Percentiles rank a stretch among this genome's conserved stretches.
phyloP scores from a whole-genome alignment of 2,797 vertebrate genomes.

The Acrossocheilus wenchowensis region DNA sequence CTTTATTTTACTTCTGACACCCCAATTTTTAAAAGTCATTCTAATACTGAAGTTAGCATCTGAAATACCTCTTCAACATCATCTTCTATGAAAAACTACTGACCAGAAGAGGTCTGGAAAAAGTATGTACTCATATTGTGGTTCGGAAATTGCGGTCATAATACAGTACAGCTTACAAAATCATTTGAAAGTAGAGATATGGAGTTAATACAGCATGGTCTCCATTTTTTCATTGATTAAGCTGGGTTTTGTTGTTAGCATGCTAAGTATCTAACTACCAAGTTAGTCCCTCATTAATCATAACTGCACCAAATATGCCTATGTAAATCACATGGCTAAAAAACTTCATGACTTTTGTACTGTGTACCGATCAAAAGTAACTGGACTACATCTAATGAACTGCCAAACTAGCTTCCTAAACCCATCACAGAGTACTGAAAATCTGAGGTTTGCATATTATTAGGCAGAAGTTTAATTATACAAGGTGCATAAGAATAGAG shows the following conservation, averaged over 20 bases:
- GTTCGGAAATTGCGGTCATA: background rate
- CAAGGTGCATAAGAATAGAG: constrained; percentile 25
- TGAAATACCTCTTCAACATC: background rate
- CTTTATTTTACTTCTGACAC: background rate
- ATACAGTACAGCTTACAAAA: background rate
- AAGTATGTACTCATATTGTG: background rate
- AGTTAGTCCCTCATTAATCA: background rate
- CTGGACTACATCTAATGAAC: background rate
- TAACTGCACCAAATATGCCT: background rate
- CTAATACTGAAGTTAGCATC: constrained; percentile 19
- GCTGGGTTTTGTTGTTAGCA: constrained; percentile 61
- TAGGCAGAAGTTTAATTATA: constrained; percentile 9
- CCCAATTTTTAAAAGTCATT: background rate
- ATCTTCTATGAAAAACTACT: constrained; percentile 7
- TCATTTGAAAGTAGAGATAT: constrained; percentile 61
- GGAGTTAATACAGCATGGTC: constrained; percentile 61
- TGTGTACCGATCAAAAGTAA: background rate
- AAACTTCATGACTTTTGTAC: background rate
- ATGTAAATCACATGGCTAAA: background rate
- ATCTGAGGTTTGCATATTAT: constrained; percentile 22
- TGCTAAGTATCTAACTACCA: constrained; percentile 51
- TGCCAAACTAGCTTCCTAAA: background rate
- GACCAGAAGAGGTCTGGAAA: constrained; percentile 6
- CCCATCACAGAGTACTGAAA: constrained; percentile 38
- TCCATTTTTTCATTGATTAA: constrained; percentile 33